phyloP scores from a whole-genome alignment of 2,888 invertebrate genomes.

The Malthinus seriepunctatus region DNA sequence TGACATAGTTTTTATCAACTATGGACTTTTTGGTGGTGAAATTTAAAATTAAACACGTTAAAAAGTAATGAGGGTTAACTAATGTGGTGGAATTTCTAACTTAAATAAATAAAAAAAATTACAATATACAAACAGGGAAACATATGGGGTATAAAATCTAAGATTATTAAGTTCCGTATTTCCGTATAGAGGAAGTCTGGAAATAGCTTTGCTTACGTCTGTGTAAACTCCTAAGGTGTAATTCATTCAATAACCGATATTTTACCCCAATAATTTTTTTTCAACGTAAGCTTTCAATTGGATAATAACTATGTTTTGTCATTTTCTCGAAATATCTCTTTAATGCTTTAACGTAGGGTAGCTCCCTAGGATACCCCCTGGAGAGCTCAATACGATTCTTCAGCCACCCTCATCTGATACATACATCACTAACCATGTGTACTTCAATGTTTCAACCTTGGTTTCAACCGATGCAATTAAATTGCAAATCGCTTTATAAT shows the following conservation, averaged over 20 bases:
- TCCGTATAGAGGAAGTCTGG: conserved; percentile 19
- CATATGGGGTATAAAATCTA: conserved; percentile 34
- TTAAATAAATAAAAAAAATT: conserved; percentile 14
- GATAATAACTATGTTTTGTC: conserved; percentile 12
- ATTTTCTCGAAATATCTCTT: conserved; percentile 13
- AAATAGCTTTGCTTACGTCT: conserved; percentile 17
- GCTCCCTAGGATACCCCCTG: conserved; percentile 16
- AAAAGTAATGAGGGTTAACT: neutral
- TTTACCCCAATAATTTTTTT: neutral
- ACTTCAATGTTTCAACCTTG: conserved; percentile 12
- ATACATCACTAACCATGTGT: conserved; percentile 15
- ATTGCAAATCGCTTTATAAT: conserved; percentile 4
- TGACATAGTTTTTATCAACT: no score
- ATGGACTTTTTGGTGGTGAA: neutral
- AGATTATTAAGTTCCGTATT: conserved; percentile 24
- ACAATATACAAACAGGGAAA: conserved; percentile 32
- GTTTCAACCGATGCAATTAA: conserved; percentile 16
- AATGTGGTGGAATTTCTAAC: conserved; percentile 8
- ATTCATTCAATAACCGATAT: conserved; percentile 14
- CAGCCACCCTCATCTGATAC: conserved; percentile 11
- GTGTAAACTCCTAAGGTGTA: conserved; percentile 23
- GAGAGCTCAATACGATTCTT: conserved; percentile 15
- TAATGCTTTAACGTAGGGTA: conserved; percentile 14
- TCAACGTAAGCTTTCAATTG: no score
- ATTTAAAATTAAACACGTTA: neutral